Conservation (phyloP, 1,140 invertebrate species). For the Sitophilus oryzae region DNA sequence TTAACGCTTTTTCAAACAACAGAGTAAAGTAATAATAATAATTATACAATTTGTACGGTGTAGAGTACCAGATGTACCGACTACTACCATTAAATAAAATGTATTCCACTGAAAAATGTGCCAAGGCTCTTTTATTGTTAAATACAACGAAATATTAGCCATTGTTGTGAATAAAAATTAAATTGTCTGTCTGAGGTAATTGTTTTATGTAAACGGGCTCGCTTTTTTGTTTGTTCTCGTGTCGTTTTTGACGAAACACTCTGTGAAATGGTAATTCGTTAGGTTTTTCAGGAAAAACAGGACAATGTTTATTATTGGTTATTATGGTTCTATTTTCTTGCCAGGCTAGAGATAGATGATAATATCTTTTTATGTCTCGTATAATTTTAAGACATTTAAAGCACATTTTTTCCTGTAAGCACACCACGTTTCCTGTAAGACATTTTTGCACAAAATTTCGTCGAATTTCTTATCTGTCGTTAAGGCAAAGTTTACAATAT, state of each 20-base stretch:
- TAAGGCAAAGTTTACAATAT: too few relatives aligned
- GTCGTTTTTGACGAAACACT: background rate
- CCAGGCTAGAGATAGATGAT: too few relatives aligned
- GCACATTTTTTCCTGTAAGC: too few relatives aligned
- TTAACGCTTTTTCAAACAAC: too few relatives aligned
- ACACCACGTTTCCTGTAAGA: too few relatives aligned
- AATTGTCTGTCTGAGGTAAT: slow-evolving; percentile 2
- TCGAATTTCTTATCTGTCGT: too few relatives aligned
- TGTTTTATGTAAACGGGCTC: background rate
- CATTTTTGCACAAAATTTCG: too few relatives aligned
- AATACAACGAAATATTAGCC: slow-evolving; percentile 13
- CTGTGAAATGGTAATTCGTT: background rate
- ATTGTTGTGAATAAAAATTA: slow-evolving; percentile 19
- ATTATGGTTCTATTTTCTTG: too few relatives aligned
- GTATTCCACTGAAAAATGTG: slow-evolving; percentile 20
- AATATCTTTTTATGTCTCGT: too few relatives aligned
- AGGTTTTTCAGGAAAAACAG: background rate
- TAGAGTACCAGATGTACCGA: background rate
- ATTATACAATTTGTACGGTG: background rate
- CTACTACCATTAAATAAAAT: slow-evolving; percentile 1
- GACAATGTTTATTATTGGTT: background rate
- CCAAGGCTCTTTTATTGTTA: slow-evolving; percentile 18
- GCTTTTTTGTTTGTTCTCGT: background rate
- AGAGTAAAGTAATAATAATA: too few relatives aligned
- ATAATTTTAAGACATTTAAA: too few relatives aligned